A percentile compares a stretch with the other conserved stretches of the same genome.
Conservation (phyloP, 2,888 invertebrate species). For the Coelopa pilipes region DNA sequence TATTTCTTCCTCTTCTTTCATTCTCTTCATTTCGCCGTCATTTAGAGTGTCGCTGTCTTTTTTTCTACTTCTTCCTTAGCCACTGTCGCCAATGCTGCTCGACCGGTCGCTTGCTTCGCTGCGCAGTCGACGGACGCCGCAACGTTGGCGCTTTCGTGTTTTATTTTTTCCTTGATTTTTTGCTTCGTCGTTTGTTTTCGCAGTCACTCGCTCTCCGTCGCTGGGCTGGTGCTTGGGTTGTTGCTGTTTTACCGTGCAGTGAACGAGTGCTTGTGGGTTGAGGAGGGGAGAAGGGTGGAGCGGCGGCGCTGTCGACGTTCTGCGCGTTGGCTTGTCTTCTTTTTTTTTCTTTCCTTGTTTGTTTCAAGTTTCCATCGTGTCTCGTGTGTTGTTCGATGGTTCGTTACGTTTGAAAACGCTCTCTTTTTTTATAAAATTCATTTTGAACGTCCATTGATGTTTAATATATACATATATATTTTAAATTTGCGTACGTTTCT, state of each 20-base stretch:
- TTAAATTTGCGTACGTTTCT: too few species aligned
- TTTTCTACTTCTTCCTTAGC: background rate
- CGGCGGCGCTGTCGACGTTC: background rate
- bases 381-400: conserved; percentile 15
- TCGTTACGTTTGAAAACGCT: conserved; percentile 13
- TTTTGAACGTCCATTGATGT: background rate
- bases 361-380: too few species aligned
- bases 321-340: background rate
- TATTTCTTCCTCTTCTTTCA: background rate
- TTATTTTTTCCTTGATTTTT: background rate
- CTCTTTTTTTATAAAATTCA: background rate
- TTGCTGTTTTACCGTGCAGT: background rate
- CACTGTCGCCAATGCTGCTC: conserved; percentile 18
- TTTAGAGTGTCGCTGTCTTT: background rate
- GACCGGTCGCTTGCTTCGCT: conserved; percentile 29
- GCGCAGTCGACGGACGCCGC: conserved; percentile 18
- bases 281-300: background rate
- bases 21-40: background rate
- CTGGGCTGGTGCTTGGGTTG: background rate
- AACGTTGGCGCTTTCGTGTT: conserved; percentile 25
- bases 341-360: background rate
- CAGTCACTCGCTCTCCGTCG: background rate
- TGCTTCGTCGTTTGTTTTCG: conserved; percentile 3
- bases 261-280: background rate
- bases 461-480: too few species aligned